Evolutionary conservation across 2,113 vertebrate genomes (phyloP), one percentile per base, ranked within the genome.

Genomic region (Dasyprocta punctata): DNA sequence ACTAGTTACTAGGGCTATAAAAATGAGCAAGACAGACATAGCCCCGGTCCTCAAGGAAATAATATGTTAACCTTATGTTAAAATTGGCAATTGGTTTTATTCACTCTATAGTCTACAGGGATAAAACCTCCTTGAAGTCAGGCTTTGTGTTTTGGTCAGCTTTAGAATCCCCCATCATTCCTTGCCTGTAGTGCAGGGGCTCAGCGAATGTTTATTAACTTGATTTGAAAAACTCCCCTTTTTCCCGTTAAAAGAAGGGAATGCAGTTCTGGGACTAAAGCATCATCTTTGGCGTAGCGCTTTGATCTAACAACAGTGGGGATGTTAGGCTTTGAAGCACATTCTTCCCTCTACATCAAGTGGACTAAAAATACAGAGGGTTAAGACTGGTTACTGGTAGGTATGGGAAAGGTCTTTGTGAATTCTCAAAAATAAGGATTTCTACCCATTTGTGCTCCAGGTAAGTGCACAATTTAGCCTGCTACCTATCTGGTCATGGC

Each of bases 241-340:
- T 93, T 96, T 84, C 38, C 56, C 56, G 11, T 90, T 88, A 8
- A 87, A 47, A 92, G 63, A 89, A 84, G 73, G 9, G 49, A 56
- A 20, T 33, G 13, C 1, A 52, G 58, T 44, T 83, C 81, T 87
- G 83, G 95, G 88, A 83, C 49, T 61, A 92, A 89, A 89, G 60
- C 38, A 33, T 86, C 14, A 1, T 83, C 73, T 95, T 97, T 80
- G 83, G 71, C 14, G 3, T 60, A 44, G 47, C 0, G 1, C 96
- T 98, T 97, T 92, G 78, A 95, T 97, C 86, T 90, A 81, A 73
- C n/a, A 91, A 19, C 38, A 96, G 12, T 71, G 77, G 54, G 19
- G 41, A 83, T 84, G 86, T 96, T 82, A 86, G 90, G 63, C 94
- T 95, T 96, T 87, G 93, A 96, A 95, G 87, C 56, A 22, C 58